Conservation (phyloP, 2,797 vertebrate genomes). For the Yasuhikotakia modesta region DNA sequence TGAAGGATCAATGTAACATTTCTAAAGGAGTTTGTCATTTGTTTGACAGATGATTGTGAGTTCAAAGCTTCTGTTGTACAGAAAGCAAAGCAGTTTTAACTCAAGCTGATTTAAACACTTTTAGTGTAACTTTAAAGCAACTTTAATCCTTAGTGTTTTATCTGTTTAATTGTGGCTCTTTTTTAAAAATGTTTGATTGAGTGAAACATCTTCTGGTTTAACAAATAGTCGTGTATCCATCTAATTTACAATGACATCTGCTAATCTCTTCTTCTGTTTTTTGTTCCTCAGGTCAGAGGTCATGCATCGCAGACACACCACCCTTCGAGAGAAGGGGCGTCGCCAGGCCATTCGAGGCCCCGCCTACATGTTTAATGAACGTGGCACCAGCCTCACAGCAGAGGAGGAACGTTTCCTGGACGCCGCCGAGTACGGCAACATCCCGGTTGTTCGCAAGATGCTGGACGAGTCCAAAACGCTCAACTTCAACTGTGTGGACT, state of each 20-base stretch:
- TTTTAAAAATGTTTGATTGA: too few species aligned
- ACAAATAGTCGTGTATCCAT: too few species aligned
- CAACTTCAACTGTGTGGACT: conserved; percentile 95
- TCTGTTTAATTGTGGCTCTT: background rate
- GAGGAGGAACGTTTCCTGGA: conserved; percentile 95
- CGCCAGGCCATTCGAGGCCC: conserved; percentile 93
- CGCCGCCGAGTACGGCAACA: conserved; percentile 95
- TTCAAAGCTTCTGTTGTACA: background rate
- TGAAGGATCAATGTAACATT: background rate
- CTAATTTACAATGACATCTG: background rate
- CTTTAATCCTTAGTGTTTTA: background rate
- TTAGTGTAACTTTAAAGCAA: background rate
- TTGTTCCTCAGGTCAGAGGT: conserved; percentile 76
- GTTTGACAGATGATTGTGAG: background rate
- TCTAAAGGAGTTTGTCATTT: background rate
- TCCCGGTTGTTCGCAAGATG: conserved; percentile 96
- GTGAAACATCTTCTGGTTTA: too few species aligned
- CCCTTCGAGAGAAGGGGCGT: conserved; percentile 92
- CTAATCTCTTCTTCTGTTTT: background rate
- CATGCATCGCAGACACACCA: conserved; percentile 94
- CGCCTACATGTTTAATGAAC: conserved; percentile 98
- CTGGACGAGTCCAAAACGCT: conserved; percentile 95
- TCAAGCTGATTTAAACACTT: background rate
- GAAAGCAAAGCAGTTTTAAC: background rate
- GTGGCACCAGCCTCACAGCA: conserved; percentile 87